Conservation (phyloP, 2,797 vertebrate genomes). For the Tamandua tetradactyla region DNA sequence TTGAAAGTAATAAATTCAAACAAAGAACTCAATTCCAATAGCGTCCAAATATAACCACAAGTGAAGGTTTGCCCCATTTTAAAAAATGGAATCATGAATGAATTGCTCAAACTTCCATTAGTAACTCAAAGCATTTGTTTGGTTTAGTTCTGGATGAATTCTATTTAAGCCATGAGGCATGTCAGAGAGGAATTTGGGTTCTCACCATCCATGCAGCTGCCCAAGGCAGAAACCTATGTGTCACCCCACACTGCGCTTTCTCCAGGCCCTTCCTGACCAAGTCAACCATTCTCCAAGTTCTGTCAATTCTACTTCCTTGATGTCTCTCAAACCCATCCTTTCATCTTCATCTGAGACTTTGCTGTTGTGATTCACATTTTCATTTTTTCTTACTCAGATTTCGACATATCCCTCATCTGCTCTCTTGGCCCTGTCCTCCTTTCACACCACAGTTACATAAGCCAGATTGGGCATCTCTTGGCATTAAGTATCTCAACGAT, state of each 20-base stretch:
- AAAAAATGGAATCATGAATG: neutral
- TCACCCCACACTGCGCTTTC: neutral
- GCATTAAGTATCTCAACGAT: neutral
- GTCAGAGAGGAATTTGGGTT: neutral
- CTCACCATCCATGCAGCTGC: neutral
- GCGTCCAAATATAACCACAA: neutral
- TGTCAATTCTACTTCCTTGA: neutral
- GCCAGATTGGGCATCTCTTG: neutral
- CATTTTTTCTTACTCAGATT: neutral
- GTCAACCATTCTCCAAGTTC: neutral
- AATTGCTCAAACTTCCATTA: conserved; percentile 24
- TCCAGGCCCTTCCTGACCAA: neutral
- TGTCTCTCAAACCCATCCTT: neutral
- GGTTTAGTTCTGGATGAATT: conserved; percentile 45
- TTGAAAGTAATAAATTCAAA: conserved; percentile 44
- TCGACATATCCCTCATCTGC: neutral
- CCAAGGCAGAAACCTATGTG: neutral
- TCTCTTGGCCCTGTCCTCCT: neutral
- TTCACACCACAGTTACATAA: neutral
- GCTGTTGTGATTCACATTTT: neutral
- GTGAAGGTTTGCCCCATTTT: neutral
- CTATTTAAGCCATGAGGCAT: neutral
- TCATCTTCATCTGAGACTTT: neutral
- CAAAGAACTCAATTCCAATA: neutral
- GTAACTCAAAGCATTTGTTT: conserved; percentile 7